phyloP scores from a whole-genome alignment of 2,888 invertebrate genomes.

The Drosophila kuntzei region DNA sequence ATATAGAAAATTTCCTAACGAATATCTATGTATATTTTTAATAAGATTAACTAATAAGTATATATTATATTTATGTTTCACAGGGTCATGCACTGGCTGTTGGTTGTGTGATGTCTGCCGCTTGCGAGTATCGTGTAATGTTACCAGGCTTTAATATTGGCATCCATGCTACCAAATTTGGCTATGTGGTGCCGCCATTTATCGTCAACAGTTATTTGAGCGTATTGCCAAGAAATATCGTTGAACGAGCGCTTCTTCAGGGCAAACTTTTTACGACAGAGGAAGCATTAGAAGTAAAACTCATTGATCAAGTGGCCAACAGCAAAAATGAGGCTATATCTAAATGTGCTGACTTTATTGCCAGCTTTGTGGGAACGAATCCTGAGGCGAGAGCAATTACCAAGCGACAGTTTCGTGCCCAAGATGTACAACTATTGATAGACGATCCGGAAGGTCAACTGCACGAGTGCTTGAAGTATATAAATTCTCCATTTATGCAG shows the following conservation, averaged over 20 bases:
- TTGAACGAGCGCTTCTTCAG: constrained; percentile 91
- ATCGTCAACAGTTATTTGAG: constrained; percentile 88
- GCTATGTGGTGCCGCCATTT: constrained; percentile 92
- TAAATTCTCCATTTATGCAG: constrained; percentile 89
- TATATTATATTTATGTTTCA: neutral
- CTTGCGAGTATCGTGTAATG: constrained; percentile 95
- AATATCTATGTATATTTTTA: too few relatives aligned
- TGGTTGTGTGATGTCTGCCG: constrained; percentile 92
- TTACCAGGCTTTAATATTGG: constrained; percentile 92
- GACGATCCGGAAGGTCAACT: constrained; percentile 89
- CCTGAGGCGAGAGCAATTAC: constrained; percentile 87
- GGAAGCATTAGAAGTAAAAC: constrained; percentile 91
- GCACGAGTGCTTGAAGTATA: constrained; percentile 87
- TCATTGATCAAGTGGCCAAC: constrained; percentile 91
- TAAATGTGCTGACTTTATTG: constrained; percentile 89
- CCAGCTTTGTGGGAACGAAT: constrained; percentile 88
- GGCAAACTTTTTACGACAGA: constrained; percentile 91
- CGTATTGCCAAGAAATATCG: constrained; percentile 88
- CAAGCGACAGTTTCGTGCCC: constrained; percentile 87
- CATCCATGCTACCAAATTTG: constrained; percentile 94
- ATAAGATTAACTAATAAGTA: too few relatives aligned
- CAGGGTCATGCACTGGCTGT: constrained; percentile 94
- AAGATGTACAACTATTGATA: constrained; percentile 86
- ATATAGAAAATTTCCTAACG: too few relatives aligned
- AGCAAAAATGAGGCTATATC: constrained; percentile 89